Evolutionary conservation across 2,888 invertebrate genomes (phyloP).

Genomic region (Hyposoter didymator): DNA sequence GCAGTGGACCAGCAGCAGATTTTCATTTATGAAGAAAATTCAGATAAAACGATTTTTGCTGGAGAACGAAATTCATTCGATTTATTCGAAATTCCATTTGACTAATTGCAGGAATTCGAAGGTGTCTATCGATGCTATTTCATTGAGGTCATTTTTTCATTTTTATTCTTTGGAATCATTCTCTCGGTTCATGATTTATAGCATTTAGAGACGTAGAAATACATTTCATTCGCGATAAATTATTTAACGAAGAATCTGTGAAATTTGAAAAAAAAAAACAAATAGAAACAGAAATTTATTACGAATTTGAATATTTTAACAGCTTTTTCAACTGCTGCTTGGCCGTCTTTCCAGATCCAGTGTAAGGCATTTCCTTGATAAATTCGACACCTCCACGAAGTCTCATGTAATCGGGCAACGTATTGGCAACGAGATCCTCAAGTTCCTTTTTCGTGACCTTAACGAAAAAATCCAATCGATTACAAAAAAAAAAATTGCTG

Average conservation of each 20-base stretch:
- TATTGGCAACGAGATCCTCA: constrained; percentile 69
- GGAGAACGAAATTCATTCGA: no score
- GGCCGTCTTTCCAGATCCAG: constrained; percentile 75
- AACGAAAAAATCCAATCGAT: background rate
- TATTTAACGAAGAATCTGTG: background rate
- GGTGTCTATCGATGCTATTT: background rate
- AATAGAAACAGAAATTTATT: background rate
- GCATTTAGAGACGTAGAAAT: background rate
- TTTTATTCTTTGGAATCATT: background rate
- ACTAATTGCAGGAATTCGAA: no score
- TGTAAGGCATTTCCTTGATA: constrained; percentile 74
- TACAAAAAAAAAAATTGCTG: background rate
- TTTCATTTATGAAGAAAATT: no score
- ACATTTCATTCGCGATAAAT: background rate
- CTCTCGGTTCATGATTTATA: background rate
- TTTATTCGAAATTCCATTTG: no score
- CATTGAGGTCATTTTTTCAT: background rate
- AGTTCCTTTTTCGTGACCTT: constrained; percentile 78
- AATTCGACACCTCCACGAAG: constrained; percentile 78
- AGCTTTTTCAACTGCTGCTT: constrained; percentile 51
- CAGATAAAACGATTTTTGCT: no score
- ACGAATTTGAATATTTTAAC: background rate
- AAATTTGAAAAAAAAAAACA: background rate
- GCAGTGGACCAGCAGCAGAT: no score
- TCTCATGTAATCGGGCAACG: constrained; percentile 72